Evolutionary conservation across 2,888 invertebrate species (phyloP).

Genomic region (Epirrita christyi): DNA sequence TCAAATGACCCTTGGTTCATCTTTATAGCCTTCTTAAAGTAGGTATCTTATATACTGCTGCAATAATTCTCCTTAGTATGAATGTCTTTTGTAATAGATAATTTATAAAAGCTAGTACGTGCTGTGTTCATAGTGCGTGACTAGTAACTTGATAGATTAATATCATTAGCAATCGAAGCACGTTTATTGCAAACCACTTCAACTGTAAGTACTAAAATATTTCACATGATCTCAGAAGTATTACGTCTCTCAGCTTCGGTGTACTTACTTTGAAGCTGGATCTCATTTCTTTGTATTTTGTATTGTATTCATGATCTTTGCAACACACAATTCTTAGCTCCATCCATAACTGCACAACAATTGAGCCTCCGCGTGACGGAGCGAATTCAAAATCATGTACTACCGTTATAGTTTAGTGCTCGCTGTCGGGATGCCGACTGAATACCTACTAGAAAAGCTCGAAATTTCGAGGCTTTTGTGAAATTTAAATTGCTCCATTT

Average conservation of each 20-base stretch:
- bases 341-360: constrained; percentile 34
- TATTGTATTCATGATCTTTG: constrained; percentile 6
- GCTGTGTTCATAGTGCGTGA: constrained; percentile 67
- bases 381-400: constrained; percentile 53
- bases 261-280: constrained; percentile 1
- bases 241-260: not conserved
- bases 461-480: constrained; percentile 50
- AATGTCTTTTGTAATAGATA: constrained; percentile 26
- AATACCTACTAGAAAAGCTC: constrained; percentile 49
- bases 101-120: constrained; percentile 54
- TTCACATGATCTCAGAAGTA: constrained; percentile 10
- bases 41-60: constrained; percentile 11
- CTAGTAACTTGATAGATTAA: constrained; percentile 55
- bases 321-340: constrained; percentile 7
- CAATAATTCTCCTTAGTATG: constrained; percentile 2
- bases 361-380: constrained; percentile 50
- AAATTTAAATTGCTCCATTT: constrained; percentile 53
- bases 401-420: constrained; percentile 57
- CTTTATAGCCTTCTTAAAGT: too few relatives aligned
- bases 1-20: too few relatives aligned
- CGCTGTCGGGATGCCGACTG: constrained; percentile 43
- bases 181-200: constrained; percentile 56
- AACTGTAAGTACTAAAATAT: constrained; percentile 18
- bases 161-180: constrained; percentile 59
- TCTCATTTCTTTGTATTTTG: constrained; percentile 1